Base-by-base conservation (phyloP, 2,888 invertebrate species). In the Kuschelorhynchus macadamiae region DNA sequence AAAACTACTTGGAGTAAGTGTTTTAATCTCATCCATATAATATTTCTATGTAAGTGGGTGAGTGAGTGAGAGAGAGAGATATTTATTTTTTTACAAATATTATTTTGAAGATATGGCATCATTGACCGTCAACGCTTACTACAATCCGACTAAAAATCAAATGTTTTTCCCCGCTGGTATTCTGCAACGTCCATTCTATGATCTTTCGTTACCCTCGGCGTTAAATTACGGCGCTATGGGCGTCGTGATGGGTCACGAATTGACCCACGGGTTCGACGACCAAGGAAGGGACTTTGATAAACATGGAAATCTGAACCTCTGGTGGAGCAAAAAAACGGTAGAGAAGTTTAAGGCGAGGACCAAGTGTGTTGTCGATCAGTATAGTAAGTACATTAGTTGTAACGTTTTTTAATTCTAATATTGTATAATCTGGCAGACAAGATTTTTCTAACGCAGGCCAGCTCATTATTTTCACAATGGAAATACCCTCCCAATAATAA, bases 111-210 rank as follows among this genome's bases (percentile, higher is more conserved):
- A 90, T 56, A 96, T 97, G 96, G 91, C 95, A 0, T 94, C 97
- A 4, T 92, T 94, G n/a, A 93, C 94, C 0, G 95, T 97, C 0
- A 97, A 97, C 82, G 97, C 97, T 0, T 97, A 97, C 82, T 97
- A 97, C 83, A 95, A 96, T 0, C 96, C 97, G 0, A 95, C 95
- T 0, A 95, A 96, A 83, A 97, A 97, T 82, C 95, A 95, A 79
- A 95, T 96, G 80, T 98, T 97, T 0, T 98, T 98, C 80, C 98
- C 98, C 0, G 98, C 97, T 1, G 98, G 97, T 0, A 97, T 98
- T 49, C 86, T 98, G 0, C 98, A 98, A 80, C 89, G 93, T 59
- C 97, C 98, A 0, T 98, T 98, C 84, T 98, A 96, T 81, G 93
- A 95, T 73, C 91, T 92, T 0, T 88, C 90, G 67, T 95, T 93